Conservation (phyloP, 2,888 invertebrate species). For the Plagiodera versicolora region DNA sequence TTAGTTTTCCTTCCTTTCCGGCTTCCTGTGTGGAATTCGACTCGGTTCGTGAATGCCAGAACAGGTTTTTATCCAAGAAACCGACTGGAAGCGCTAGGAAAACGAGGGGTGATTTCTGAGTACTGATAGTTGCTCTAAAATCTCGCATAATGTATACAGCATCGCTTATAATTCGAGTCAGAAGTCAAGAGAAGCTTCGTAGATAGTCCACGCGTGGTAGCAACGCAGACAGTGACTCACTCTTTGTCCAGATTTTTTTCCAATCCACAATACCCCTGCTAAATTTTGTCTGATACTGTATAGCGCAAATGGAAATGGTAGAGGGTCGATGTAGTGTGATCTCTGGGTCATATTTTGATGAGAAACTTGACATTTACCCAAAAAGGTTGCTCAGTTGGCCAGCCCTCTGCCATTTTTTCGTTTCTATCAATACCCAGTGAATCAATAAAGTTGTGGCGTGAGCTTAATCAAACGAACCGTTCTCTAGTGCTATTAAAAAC, state of each 20-base stretch:
- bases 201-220: no score
- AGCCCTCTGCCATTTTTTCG: neutral
- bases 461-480: neutral
- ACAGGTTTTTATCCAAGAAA: neutral
- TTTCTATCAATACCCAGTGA: neutral
- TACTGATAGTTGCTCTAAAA: no score
- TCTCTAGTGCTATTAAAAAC: neutral
- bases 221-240: no score
- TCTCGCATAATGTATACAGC: no score
- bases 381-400: conserved; percentile 26
- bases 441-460: neutral
- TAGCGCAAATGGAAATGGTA: no score
- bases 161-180: no score
- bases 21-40: conserved; percentile 24
- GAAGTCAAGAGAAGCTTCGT: no score
- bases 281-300: no score
- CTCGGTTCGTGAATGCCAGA: conserved; percentile 23
- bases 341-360: conserved; percentile 11
- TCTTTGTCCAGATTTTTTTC: no score
- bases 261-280: no score
- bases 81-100: neutral
- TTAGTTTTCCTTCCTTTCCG: conserved; percentile 25
- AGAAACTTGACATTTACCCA: conserved; percentile 25
- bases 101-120: neutral
- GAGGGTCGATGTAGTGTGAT: no score